Evolutionary conservation across 2,113 vertebrate species (phyloP).

Genomic region (Otolemur garnettii): DNA sequence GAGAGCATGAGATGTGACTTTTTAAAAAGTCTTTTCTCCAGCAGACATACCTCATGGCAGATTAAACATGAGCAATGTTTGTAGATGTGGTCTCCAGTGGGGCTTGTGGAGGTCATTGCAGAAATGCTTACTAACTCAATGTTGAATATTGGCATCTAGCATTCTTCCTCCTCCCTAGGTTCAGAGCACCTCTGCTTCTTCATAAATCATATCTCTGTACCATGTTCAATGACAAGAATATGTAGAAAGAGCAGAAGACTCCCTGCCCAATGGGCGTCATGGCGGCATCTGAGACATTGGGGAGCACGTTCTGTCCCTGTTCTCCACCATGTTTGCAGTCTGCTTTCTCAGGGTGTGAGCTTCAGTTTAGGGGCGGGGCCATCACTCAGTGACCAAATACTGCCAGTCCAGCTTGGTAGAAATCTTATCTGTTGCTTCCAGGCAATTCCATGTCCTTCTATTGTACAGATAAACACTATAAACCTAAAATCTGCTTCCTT

Average conservation of each 20-base stretch:
- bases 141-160: rapidly evolving
- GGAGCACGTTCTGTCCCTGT: rapidly evolving
- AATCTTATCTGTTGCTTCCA: background rate
- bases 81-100: rapidly evolving
- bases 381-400: too few species aligned
- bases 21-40: background rate
- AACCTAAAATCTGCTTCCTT: background rate
- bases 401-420: background rate
- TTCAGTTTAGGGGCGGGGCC: background rate
- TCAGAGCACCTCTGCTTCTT: background rate
- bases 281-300: too few species aligned
- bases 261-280: too few species aligned
- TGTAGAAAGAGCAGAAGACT: background rate
- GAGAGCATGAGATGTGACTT: background rate
- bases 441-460: background rate
- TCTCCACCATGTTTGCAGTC: background rate
- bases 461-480: background rate
- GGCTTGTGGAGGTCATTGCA: too few species aligned
- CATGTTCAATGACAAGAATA: background rate
- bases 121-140: background rate
- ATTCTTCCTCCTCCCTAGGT: background rate
- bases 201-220: background rate
- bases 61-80: background rate
- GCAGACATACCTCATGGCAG: background rate
- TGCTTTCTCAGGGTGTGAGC: rapidly evolving